Conservation (phyloP, 2,113 vertebrate genomes). For the Pelmatolapia mariae region DNA sequence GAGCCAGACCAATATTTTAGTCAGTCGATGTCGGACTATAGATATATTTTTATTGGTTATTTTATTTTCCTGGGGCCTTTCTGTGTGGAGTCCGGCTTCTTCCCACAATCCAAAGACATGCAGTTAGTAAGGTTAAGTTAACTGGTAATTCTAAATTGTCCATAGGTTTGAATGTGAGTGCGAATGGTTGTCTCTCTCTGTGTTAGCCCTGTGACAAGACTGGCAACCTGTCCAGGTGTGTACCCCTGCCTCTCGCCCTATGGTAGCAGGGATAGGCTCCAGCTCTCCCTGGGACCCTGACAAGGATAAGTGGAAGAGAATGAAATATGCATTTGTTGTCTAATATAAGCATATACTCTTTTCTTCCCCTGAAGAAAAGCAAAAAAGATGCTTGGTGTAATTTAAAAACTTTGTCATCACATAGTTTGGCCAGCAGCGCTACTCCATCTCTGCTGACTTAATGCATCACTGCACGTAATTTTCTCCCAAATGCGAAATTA, state of each 20-base stretch:
- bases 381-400: not conserved
- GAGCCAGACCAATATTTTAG: not conserved
- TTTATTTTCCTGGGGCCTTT: not conserved
- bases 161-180: not conserved
- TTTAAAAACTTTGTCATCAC: not conserved
- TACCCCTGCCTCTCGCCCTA: not conserved
- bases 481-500: not conserved
- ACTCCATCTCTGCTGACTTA: rapidly evolving
- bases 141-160: not conserved
- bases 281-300: not conserved
- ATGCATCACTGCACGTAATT: not conserved
- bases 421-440: not conserved
- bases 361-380: not conserved
- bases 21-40: not conserved
- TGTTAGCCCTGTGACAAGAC: not conserved
- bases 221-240: not conserved
- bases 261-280: rapidly evolving
- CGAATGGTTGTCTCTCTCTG: rapidly evolving
- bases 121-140: rapidly evolving
- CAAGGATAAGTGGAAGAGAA: not conserved
- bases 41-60: not conserved
- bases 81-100: not conserved
- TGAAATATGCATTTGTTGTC: not conserved
- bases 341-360: not conserved
- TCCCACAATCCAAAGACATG: not conserved